Evolutionary conservation across 2,113 vertebrate genomes (phyloP).

Genomic region (Podocnemis expansa): DNA sequence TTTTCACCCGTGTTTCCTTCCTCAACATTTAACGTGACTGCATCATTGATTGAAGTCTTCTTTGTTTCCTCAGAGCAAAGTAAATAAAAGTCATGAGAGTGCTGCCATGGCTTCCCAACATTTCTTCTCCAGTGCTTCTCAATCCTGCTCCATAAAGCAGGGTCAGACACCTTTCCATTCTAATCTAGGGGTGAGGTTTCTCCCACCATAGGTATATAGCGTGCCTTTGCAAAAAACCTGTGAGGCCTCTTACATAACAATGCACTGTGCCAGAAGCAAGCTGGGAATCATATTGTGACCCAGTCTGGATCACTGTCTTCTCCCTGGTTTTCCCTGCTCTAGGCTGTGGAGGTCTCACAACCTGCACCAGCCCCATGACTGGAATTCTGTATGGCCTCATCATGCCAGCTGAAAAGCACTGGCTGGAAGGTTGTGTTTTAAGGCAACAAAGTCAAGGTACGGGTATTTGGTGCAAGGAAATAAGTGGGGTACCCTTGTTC

Average conservation of each 20-base stretch:
- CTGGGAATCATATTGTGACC: not conserved
- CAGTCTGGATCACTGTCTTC: constrained; percentile 42
- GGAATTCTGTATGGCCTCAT: not conserved
- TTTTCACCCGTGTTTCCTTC: not conserved
- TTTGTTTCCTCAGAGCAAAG: not conserved
- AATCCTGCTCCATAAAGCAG: not conserved
- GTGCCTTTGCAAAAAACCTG: not conserved
- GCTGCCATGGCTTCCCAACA: not conserved
- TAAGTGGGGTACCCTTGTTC: not conserved
- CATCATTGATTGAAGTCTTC: fast-evolving
- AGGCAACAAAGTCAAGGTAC: constrained; percentile 11
- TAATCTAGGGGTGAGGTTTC: not conserved
- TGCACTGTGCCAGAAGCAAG: not conserved
- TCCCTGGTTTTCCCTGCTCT: constrained; percentile 42
- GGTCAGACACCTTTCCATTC: not conserved
- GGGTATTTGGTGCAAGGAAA: not conserved
- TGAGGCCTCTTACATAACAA: not conserved
- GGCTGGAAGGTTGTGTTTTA: not conserved
- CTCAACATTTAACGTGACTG: not conserved
- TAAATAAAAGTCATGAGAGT: not conserved
- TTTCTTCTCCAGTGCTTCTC: not conserved
- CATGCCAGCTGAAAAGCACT: fast-evolving
- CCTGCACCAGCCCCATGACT: constrained; percentile 16
- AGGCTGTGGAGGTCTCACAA: constrained; percentile 7
- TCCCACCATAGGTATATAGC: not conserved